Base-by-base conservation (phyloP, 2,888 invertebrate species). In the Drosophila borealis region DNA sequence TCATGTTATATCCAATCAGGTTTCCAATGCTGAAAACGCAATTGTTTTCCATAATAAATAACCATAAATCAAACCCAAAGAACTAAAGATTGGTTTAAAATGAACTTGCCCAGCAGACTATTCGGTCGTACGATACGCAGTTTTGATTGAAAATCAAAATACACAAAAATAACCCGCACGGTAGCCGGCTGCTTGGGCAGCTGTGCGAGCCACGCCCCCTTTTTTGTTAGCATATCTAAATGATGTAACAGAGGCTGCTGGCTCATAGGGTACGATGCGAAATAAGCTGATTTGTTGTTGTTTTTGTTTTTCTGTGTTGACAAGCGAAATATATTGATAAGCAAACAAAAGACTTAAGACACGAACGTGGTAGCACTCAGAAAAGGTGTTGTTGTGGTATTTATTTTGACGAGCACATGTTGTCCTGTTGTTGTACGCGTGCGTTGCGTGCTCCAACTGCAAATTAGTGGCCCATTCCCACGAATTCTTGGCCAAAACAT, bases 281-380 rank as follows among this genome's bases (percentile, higher is more conserved):
- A 60, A 14, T 33, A 39, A 59, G 19, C 54, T 36, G 21, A 51
- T 21, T 63, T 57, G 51, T 29, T 17, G 2, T 21, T 34, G 11
- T n/a, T 42, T 4, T 3, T 37, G 14, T 34, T 59, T 49, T 63
- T 42, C 34, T 42, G 54, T 56, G 13, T 21, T 64, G 45, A 45
- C 21, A 53, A 19, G 6, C 45, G 19, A 56, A 49, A 50, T 65
- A 51, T 49, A 21, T 68, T 36, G 53, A 36, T 21, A 49, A 33
- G 41, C 56, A 70, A 78, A 83, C 83, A 66, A 81, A 88, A 74
- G 81, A 88, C 81, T 88, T 70, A 81, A 70, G 81, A 53, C 74
- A 77, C 78, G 66, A 71, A 84, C 77, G 67, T 70, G 59, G 9
- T 44, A 53, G 54, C 44, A 33, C 33, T 13, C 13, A n/a, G n/a